Conservation (phyloP, 1,140 invertebrate species). For the Ceratitis capitata region DNA sequence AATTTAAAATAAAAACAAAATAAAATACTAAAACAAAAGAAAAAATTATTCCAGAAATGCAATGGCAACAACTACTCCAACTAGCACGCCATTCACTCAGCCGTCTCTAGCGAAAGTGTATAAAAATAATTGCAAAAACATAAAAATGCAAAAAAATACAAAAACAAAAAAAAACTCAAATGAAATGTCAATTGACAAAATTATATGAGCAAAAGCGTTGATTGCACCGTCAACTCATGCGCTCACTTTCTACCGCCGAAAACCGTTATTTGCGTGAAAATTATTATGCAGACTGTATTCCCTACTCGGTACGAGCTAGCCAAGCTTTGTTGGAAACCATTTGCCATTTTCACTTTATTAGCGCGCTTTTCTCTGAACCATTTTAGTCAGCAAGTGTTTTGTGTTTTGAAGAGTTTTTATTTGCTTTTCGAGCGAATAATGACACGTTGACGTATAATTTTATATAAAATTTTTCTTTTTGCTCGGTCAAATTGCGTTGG, state of each 20-base stretch:
- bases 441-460: constrained; percentile 36
- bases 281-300: neutral
- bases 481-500: neutral
- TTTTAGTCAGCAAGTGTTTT: neutral
- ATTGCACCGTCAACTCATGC: too few species aligned
- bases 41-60: neutral
- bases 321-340: neutral
- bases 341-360: constrained; percentile 29
- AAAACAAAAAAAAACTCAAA: neutral
- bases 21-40: neutral
- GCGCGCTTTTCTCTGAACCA: constrained; percentile 24
- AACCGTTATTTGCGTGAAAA: neutral
- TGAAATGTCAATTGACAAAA: neutral
- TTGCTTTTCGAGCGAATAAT: neutral
- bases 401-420: neutral
- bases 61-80: too few species aligned
- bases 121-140: neutral
- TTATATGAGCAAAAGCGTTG: neutral
- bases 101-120: neutral
- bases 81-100: neutral
- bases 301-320: neutral
- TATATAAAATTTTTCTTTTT: neutral
- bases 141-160: neutral
- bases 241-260: neutral
- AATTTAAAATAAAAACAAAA: too few species aligned